Conservation (phyloP, 53 echinoderm and acorn worm species). For the Arbacia lixula region DNA sequence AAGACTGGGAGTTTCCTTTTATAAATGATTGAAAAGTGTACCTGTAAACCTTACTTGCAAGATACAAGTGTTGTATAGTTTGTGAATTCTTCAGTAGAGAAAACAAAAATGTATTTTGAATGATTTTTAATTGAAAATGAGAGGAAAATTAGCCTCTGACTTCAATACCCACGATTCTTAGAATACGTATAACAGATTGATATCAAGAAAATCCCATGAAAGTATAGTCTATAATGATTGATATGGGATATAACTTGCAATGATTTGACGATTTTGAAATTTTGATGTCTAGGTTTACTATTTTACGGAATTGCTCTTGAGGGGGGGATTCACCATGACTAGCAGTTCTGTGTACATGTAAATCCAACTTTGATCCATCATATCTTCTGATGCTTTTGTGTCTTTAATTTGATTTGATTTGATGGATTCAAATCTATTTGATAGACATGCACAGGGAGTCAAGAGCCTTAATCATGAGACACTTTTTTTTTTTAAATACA, state of each 20-base stretch:
- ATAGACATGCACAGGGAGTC: too few species aligned
- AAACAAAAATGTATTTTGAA: background rate
- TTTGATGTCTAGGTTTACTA: too few species aligned
- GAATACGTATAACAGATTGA: background rate
- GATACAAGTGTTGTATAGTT: background rate
- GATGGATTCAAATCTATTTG: too few species aligned
- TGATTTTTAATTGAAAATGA: background rate
- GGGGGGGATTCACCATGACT: too few species aligned
- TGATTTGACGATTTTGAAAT: background rate
- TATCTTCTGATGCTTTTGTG: too few species aligned
- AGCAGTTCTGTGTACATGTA: too few species aligned
- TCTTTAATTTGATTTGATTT: too few species aligned
- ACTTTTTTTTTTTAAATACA: too few species aligned
- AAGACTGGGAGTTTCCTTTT: background rate
- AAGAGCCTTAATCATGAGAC: too few species aligned
- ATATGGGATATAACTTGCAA: background rate
- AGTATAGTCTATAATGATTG: background rate
- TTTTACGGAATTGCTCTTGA: too few species aligned
- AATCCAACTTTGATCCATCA: too few species aligned
- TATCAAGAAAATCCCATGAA: too few species aligned
- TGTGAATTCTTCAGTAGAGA: background rate
- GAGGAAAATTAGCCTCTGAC: background rate
- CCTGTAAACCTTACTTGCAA: background rate
- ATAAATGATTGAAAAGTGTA: background rate
- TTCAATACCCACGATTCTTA: background rate